These are phyloP conservation scores for Leucosticte australis DNA, from an alignment of 2,113 vertebrate genomes.

Conservation along the genomic window DNA sequence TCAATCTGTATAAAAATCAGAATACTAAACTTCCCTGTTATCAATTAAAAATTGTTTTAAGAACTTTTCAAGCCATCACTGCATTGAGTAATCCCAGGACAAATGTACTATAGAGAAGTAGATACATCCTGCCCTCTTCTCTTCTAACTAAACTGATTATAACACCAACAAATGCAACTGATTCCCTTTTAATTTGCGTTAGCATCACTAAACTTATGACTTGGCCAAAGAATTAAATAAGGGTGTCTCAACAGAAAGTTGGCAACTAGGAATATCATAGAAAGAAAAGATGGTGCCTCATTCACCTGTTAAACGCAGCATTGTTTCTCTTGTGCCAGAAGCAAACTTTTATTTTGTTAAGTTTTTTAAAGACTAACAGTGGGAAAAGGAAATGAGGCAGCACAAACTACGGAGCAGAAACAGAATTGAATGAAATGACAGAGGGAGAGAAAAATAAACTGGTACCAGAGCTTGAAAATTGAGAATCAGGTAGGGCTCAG, in stretches of 20 bases:
- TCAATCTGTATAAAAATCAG: neutral
- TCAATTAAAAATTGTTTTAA: neutral
- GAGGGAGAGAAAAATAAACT: slow-evolving; percentile 64
- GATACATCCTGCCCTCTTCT: neutral
- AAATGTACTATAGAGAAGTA: neutral
- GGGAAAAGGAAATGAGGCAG: slow-evolving; percentile 52
- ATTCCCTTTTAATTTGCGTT: neutral
- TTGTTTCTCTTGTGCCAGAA: slow-evolving; percentile 47
- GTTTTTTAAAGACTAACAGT: slow-evolving; percentile 72
- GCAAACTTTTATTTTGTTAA: slow-evolving; percentile 65
- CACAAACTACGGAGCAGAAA: slow-evolving; percentile 67
- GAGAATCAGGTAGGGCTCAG: neutral
- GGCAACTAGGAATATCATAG: neutral
- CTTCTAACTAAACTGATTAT: neutral
- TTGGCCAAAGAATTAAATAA: neutral
- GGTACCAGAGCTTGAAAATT: slow-evolving; percentile 59
- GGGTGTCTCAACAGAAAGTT: neutral
- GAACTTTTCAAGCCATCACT: neutral
- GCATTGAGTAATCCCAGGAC: neutral
- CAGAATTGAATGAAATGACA: slow-evolving; percentile 61
- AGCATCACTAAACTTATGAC: neutral
- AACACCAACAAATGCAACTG: neutral
- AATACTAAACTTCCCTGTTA: neutral
- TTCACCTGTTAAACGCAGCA: neutral
- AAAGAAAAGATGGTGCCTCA: neutral